phyloP scores from a whole-genome alignment of 2,888 invertebrate species.

The Steinernema scapterisci region DNA sequence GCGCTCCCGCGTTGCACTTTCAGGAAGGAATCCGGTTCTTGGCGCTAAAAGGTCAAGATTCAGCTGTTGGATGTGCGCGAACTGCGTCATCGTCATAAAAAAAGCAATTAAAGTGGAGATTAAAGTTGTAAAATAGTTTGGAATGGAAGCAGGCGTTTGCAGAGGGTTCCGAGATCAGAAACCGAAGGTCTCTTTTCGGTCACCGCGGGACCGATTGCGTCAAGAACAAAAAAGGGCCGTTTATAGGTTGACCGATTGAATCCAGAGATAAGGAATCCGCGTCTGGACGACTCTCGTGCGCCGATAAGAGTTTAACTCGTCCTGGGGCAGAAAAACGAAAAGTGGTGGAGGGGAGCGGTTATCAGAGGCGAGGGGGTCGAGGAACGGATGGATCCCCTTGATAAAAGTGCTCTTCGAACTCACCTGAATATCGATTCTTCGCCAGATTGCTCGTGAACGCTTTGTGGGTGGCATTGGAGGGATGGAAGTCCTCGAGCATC shows the following conservation, averaged over 20 bases:
- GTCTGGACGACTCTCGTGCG: too few relatives aligned
- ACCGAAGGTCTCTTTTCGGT: too few relatives aligned
- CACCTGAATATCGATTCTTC: slow-evolving; percentile 26
- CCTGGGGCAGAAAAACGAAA: not conserved
- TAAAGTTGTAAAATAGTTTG: too few relatives aligned
- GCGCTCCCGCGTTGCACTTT: not conserved
- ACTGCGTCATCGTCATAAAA: not conserved
- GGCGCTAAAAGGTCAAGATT: slow-evolving; percentile 5
- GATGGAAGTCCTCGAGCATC: slow-evolving; percentile 27
- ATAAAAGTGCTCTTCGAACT: slow-evolving; percentile 25
- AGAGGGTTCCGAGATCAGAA: too few relatives aligned
- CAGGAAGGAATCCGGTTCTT: not conserved
- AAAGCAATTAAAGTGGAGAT: not conserved
- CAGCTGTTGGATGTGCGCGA: slow-evolving; percentile 8
- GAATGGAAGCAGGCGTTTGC: too few relatives aligned
- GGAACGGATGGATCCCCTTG: not conserved
- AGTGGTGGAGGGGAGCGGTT: not conserved
- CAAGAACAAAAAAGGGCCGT: not conserved
- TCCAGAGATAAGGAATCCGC: not conserved
- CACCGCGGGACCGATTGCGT: too few relatives aligned
- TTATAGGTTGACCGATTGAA: not conserved
- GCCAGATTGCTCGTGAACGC: slow-evolving; percentile 22
- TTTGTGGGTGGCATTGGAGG: slow-evolving; percentile 17
- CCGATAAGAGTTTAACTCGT: not conserved
- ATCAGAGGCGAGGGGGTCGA: not conserved